Evolutionary conservation across 2,888 invertebrate species (phyloP).

Genomic region (Bedellia somnulentella): DNA sequence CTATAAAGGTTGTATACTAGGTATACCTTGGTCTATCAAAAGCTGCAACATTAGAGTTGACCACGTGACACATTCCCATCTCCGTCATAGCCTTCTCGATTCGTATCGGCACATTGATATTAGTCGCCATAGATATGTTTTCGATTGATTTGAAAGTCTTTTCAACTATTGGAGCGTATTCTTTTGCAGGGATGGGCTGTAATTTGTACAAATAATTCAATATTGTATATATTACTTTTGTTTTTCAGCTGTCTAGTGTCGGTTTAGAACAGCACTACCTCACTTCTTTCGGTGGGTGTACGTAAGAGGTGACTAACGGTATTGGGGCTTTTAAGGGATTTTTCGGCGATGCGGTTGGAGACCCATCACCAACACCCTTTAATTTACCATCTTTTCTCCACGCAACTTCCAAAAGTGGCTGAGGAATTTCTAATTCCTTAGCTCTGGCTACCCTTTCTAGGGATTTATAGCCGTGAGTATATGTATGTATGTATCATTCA

Average conservation of each 20-base stretch:
- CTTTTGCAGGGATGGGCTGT: constrained; percentile 26
- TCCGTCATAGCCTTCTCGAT: constrained; percentile 63
- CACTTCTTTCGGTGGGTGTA: no score
- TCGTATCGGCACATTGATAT: constrained; percentile 31
- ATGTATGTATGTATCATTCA: neutral
- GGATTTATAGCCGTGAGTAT: no score
- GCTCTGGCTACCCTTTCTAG: no score
- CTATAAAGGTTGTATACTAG: no score
- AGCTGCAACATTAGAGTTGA: constrained; percentile 67
- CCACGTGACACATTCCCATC: constrained; percentile 69
- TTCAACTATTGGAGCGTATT: constrained; percentile 27
- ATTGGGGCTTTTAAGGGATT: no score
- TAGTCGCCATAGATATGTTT: constrained; percentile 22
- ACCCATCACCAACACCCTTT: no score
- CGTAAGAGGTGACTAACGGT: no score
- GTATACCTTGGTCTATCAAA: constrained; percentile 58
- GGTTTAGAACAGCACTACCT: neutral
- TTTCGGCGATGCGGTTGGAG: no score
- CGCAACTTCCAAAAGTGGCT: no score
- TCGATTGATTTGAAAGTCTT: constrained; percentile 24
- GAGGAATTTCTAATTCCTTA: no score
- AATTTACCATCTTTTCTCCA: no score
- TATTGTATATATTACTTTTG: neutral
- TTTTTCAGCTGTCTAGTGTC: neutral
- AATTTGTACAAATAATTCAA: constrained; percentile 4